Base-by-base conservation (phyloP, 2,113 vertebrate genomes). In the Gracilinanus agilis region DNA sequence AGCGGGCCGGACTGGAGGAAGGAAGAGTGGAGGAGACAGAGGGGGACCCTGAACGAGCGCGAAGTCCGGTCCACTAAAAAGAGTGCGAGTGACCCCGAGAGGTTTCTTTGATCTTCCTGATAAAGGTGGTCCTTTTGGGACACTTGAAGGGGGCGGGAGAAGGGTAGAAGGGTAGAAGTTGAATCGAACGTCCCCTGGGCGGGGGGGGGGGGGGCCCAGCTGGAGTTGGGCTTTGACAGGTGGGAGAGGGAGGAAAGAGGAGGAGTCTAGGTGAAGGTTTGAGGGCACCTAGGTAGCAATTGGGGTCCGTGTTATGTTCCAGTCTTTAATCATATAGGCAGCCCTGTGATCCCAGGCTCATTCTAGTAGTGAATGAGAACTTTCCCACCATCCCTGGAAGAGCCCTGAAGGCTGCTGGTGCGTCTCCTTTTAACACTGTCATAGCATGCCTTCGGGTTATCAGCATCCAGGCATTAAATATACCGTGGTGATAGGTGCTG, bases 1-100 rank as follows among this genome's bases (percentile, higher is more conserved):
- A 96, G 97, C 96, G 96, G 96, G 93, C 96, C 93, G 92, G 91
- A 92, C 56, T 24, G 89, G 90, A 94, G 92, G 90, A 90, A 0
- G 95, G 90, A 91, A 94, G 4, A 94, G 4, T 75, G 49, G 90
- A 54, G 92, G 54, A 54, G 90, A 34, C 40, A 16, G 21, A 7
- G 90, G 90, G 90, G 75, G 89, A 6, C 55, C 89, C 55, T 29
- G 49, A 89, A 25, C 9, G 88, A 89, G 93, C 9, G 90, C 53
- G 54, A 93, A 93, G 55, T 53, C 90, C 29, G 54, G 83, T 24
- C 49, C 55, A 67, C 54, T 2, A 53, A 29, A 91, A 61, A 75
- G 92, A 95, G 95, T 55, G 27, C 89, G 95, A 54, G 92, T 92
- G 9, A 0, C 12, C 2, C 61, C 61, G 34, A 12, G 13, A n/a